phyloP scores from a whole-genome alignment of 92 coral and sea anemone species.

The Porites cylindrica region DNA sequence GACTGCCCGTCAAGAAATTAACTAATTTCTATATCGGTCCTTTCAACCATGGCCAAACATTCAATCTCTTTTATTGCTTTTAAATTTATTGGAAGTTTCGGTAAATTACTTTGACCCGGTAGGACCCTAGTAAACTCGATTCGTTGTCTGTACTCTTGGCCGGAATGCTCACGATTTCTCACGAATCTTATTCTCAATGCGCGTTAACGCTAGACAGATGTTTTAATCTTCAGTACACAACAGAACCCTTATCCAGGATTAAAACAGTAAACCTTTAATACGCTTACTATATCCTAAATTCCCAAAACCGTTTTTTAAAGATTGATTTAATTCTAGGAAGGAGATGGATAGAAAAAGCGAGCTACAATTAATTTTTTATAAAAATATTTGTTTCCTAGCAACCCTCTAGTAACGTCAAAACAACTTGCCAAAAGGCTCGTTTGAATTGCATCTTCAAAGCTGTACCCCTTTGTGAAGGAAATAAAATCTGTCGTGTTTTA shows the following conservation, averaged over 20 bases:
- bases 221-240: too few species aligned
- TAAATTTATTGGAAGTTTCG: not conserved
- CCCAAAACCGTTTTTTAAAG: not conserved
- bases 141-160: too few species aligned
- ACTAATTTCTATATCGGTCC: not conserved
- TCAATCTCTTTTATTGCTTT: not conserved
- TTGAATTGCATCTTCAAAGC: not conserved
- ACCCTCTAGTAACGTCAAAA: slow-evolving; percentile 2
- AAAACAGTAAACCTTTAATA: not conserved
- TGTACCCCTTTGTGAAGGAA: not conserved
- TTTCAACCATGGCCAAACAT: not conserved
- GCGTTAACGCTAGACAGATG: too few species aligned
- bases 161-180: not conserved
- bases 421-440: not conserved
- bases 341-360: not conserved
- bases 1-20: too few species aligned
- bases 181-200: not conserved
- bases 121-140: not conserved
- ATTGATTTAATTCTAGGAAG: slow-evolving; percentile 20
- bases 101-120: not conserved
- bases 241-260: too few species aligned
- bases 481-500: not conserved
- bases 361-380: not conserved
- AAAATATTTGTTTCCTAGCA: slow-evolving; percentile 8
- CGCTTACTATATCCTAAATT: not conserved